Evolutionary conservation across 2,888 invertebrate genomes (phyloP).

Genomic region (Drosophila paracracens): DNA sequence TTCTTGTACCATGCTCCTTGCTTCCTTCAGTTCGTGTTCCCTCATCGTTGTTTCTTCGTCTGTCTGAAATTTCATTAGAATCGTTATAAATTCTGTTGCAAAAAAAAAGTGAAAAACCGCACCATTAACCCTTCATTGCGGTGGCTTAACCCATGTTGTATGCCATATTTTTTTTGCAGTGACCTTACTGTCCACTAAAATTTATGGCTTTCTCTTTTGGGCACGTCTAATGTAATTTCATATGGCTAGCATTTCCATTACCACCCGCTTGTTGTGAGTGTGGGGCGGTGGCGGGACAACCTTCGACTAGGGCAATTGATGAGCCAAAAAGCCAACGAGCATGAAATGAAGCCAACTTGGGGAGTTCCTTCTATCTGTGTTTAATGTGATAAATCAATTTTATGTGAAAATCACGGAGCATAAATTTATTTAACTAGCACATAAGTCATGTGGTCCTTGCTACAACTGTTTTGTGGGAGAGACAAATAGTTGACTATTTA

Average conservation of each 20-base stretch:
- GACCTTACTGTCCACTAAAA: conserved; percentile 56
- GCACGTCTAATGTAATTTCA: conserved; percentile 77
- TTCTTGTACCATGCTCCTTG: not conserved
- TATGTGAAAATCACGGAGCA: conserved; percentile 82
- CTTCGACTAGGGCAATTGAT: conserved; percentile 68
- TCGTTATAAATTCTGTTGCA: conserved; percentile 66
- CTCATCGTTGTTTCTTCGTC: conserved; percentile 11
- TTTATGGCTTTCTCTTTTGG: conserved; percentile 65
- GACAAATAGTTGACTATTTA: conserved; percentile 44
- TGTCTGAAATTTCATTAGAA: conserved; percentile 67
- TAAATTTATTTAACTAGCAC: conserved; percentile 81
- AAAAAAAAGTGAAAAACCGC: conserved; percentile 42
- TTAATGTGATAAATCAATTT: conserved; percentile 82
- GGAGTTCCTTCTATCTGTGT: conserved; percentile 48
- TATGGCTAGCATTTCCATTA: conserved; percentile 59
- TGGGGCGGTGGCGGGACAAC: conserved; percentile 2
- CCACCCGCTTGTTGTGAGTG: conserved; percentile 42
- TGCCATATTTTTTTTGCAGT: conserved; percentile 26
- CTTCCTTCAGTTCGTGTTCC: not conserved
- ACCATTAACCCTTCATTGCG: conserved; percentile 75
- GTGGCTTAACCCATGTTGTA: conserved; percentile 64
- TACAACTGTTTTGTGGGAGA: conserved; percentile 35
- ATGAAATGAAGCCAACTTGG: conserved; percentile 74
- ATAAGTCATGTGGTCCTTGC: conserved; percentile 70
- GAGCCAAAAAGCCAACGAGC: conserved; percentile 80